Evolutionary conservation across 2,888 invertebrate genomes (phyloP).

Genomic region (Harpagoxenus sublaevis): DNA sequence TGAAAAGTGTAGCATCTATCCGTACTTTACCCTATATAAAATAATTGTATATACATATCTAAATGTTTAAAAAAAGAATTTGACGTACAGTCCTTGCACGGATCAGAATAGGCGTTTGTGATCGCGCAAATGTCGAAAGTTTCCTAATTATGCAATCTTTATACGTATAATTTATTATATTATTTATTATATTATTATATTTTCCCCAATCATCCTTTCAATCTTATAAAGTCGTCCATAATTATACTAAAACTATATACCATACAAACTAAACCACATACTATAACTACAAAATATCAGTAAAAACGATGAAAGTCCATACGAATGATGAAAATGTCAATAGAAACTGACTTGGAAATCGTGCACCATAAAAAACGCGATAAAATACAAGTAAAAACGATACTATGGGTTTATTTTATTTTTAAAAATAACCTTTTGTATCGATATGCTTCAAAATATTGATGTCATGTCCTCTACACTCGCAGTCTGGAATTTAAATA

Average conservation of each 20-base stretch:
- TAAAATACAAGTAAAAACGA: neutral
- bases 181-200: no score
- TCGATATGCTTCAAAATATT: neutral
- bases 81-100: no score
- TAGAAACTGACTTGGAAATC: neutral
- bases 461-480: neutral
- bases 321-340: neutral
- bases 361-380: neutral
- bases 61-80: no score
- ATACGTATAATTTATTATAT: neutral
- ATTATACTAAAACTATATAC: neutral
- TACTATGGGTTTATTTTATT: neutral
- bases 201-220: neutral
- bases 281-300: neutral
- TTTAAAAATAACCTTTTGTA: neutral
- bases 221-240: neutral
- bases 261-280: neutral
- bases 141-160: neutral
- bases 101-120: no score
- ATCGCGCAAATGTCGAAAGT: neutral
- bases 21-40: no score
- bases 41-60: no score
- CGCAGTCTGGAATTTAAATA: neutral
- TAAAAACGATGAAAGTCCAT: neutral
- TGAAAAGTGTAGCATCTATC: no score